Evolutionary conservation across 64 coral and sea anemone genomes (phyloP), one percentile per base, ranked within the genome.

Genomic region (Dendrophyllia cribrosa): DNA sequence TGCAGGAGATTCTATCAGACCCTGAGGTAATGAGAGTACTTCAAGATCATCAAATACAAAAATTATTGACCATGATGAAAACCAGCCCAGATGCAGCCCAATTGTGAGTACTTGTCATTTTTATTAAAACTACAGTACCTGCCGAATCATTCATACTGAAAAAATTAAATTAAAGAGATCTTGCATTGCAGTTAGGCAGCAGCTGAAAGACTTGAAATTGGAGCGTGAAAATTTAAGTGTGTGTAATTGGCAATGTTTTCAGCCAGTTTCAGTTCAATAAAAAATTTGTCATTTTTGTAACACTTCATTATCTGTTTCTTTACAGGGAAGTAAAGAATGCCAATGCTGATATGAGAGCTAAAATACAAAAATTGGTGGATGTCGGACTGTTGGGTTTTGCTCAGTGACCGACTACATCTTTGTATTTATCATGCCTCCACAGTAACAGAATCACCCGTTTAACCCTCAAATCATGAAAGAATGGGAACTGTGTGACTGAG

Each of bases 61-160:
- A 87, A 60, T 62, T 97, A 72, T 87, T 97, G 24, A 88, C 45
- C 21, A 74, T 64, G 46, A 87, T 97, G 77, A 97, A 88, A 70
- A 73, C 73, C 11, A 97, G 94, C 51, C 88, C 95, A 51, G 77
- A 89, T n/a, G 91, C 92, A 60, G 95, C 95, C 10, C 92, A 93
- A 26, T 74, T 88, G 95, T 96, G 68, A 77, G 89, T 91, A 56
- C 22, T 70, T 10, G 17, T 34, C 12, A 17, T 12, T 13, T 0
- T 50, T 34, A 34, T 34, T 34, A 1, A 34, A 34, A 34, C 34
- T 34, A 34, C 34, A 34, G 34, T 34, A 34, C 34, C 34, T 34
- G 34, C 34, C 34, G 34, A 34, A 34, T 34, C 34, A 34, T 34
- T 34, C 34, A 34, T 34, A 34, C 34, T 34, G 2, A 34, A 34